Percentiles rank a stretch among this genome's conserved stretches.
phyloP scores from a whole-genome alignment of 2,888 invertebrate genomes.

The Chalcosyrphus nemorum region DNA sequence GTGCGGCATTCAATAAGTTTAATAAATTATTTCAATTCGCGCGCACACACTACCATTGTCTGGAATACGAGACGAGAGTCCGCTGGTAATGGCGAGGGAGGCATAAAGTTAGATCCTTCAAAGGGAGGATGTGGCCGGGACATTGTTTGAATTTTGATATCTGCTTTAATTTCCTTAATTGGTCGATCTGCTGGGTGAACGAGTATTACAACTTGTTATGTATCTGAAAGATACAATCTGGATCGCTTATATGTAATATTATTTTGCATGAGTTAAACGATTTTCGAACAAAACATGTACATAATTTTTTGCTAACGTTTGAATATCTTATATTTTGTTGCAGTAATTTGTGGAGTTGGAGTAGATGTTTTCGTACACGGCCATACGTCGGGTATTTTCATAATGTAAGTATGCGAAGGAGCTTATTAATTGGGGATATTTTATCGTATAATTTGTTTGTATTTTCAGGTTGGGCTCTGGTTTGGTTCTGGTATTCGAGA shows the following conservation, averaged over 20 bases:
- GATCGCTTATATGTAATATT: constrained; percentile 1
- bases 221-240: constrained; percentile 23
- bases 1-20: constrained; percentile 49
- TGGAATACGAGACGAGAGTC: constrained; percentile 8
- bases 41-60: constrained; percentile 31
- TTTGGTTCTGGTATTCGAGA: constrained; percentile 85
- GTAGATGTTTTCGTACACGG: constrained; percentile 85
- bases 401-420: constrained; percentile 84
- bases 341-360: constrained; percentile 87
- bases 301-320: constrained; percentile 30
- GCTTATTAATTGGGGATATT: constrained; percentile 9
- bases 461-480: constrained; percentile 84
- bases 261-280: constrained; percentile 31
- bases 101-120: constrained; percentile 17
- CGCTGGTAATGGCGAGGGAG: background rate
- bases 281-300: constrained; percentile 6
- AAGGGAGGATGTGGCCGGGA: background rate
- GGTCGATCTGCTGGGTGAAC: constrained; percentile 28
- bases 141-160: constrained; percentile 52
- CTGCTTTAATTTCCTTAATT: constrained; percentile 58
- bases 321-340: constrained; percentile 74
- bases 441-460: constrained; percentile 28
- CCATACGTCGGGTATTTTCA: constrained; percentile 84
- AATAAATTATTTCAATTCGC: constrained; percentile 39
- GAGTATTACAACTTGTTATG: constrained; percentile 4